A percentile compares a stretch with the other conserved stretches of the same genome.
These are phyloP conservation scores for Reticulitermes lucifugus DNA, from an alignment of 2,888 invertebrate species.

Conservation along the genomic window DNA sequence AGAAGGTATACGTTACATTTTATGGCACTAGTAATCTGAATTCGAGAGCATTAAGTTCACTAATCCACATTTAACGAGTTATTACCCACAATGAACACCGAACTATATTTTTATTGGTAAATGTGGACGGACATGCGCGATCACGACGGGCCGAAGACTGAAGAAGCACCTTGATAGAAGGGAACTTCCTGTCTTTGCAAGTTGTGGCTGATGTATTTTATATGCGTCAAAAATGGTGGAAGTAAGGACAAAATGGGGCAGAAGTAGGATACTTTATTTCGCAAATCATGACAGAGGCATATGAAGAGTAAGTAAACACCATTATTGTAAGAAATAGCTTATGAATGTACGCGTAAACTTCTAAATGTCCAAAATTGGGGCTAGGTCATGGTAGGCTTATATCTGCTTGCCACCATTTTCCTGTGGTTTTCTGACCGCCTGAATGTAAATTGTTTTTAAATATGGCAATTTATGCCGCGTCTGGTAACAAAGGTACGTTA, in stretches of 20 bases:
- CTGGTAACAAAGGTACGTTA: background rate
- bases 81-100: constrained; percentile 42
- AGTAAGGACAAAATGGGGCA: constrained; percentile 83
- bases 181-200: constrained; percentile 55
- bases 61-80: background rate
- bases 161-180: constrained; percentile 53
- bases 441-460: constrained; percentile 8
- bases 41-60: background rate
- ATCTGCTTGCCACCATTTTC: constrained; percentile 53
- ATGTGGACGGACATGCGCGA: constrained; percentile 51
- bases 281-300: constrained; percentile 92
- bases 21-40: background rate
- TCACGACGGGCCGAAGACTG: constrained; percentile 52
- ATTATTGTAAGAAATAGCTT: constrained; percentile 46
- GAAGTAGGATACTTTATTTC: constrained; percentile 85
- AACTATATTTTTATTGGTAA: constrained; percentile 52
- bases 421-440: constrained; percentile 47
- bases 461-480: background rate
- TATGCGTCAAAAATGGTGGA: constrained; percentile 86
- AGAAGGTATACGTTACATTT: constrained; percentile 7
- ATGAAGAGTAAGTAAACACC: constrained; percentile 83
- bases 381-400: constrained; percentile 54
- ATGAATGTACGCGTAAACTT: constrained; percentile 44
- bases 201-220: constrained; percentile 55
- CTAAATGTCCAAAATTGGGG: constrained; percentile 54